Percentiles rank a stretch among this genome's conserved stretches.
phyloP scores from a whole-genome alignment of 2,888 invertebrate species.

The Meteorus colon region DNA sequence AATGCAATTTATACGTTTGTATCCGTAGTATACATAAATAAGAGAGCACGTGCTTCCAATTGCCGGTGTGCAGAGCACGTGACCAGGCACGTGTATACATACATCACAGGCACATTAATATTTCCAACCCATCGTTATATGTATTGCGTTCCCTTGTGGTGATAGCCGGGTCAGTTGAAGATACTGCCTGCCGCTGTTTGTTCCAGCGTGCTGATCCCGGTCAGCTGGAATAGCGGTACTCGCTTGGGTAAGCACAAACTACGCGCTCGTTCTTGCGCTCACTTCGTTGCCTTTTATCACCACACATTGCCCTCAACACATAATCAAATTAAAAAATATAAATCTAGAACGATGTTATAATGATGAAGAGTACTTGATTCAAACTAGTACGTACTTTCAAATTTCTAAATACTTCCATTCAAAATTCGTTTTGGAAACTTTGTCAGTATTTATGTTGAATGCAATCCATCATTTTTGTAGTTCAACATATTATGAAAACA shows the following conservation, averaged over 20 bases:
- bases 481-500: no score
- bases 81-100: conserved; percentile 42
- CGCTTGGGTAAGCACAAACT: conserved; percentile 51
- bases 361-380: neutral
- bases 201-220: conserved; percentile 71
- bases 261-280: conserved; percentile 29
- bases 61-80: conserved; percentile 36
- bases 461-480: no score
- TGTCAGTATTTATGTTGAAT: no score
- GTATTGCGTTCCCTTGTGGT: conserved; percentile 43
- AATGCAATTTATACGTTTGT: neutral
- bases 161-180: conserved; percentile 11
- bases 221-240: conserved; percentile 71
- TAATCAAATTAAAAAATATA: neutral
- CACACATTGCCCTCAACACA: conserved; percentile 21
- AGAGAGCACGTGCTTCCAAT: conserved; percentile 37
- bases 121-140: conserved; percentile 20
- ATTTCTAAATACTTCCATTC: no score
- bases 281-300: conserved; percentile 40
- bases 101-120: conserved; percentile 34
- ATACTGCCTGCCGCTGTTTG: conserved; percentile 46
- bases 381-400: no score
- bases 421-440: no score
- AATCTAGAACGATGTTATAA: neutral
- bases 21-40: neutral